These are phyloP conservation scores for Formica selysi DNA, from an alignment of 1,140 invertebrate species.

Conservation along the genomic window DNA sequence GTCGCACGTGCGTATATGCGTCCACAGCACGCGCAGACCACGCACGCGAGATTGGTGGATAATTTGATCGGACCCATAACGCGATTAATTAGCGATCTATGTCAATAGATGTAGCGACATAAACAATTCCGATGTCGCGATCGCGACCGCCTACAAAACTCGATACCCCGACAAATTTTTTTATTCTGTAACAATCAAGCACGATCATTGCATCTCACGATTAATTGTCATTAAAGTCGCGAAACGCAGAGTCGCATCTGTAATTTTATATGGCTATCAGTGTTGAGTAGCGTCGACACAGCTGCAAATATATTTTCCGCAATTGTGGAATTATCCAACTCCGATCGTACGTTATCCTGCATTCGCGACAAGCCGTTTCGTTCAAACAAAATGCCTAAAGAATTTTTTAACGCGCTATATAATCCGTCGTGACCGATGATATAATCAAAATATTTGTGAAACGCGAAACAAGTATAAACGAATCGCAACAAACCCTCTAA, in stretches of 20 bases:
- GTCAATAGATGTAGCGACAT: neutral
- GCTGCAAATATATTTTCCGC: conserved; percentile 2
- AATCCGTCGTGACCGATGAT: neutral
- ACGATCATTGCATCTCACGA: neutral
- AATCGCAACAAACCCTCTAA: neutral
- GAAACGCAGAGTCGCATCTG: neutral
- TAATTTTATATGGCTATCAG: neutral
- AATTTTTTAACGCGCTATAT: neutral
- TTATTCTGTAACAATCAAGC: neutral
- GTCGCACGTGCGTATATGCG: neutral
- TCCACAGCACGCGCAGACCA: neutral
- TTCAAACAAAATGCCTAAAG: neutral
- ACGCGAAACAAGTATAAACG: neutral
- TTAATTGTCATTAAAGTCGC: neutral
- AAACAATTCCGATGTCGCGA: neutral
- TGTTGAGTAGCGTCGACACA: neutral
- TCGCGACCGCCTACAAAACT: neutral
- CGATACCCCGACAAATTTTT: neutral
- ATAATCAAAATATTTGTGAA: neutral
- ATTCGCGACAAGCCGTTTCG: neutral
- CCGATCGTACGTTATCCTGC: neutral
- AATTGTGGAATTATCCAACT: neutral
- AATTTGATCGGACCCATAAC: neutral
- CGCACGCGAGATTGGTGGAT: conserved; percentile 9
- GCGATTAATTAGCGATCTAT: conserved; percentile 62